Evolutionary conservation across 2,888 invertebrate genomes (phyloP).

Genomic region (Poecilus cupreus): DNA sequence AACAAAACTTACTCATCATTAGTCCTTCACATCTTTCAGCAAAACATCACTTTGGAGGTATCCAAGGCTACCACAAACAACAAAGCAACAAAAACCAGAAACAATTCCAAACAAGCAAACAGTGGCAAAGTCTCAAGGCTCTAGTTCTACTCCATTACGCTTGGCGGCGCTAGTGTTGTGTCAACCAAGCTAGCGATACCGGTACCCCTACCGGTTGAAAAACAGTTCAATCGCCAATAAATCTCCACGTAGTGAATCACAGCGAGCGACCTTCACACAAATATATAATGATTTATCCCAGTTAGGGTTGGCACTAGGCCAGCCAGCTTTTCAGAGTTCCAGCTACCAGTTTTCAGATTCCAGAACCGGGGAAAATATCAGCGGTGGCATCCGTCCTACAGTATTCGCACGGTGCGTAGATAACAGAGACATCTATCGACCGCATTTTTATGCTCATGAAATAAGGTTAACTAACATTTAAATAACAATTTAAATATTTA

Average conservation of each 20-base stretch:
- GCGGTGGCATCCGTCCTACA: not conserved
- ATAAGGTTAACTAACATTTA: too few species aligned
- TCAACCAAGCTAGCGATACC: not conserved
- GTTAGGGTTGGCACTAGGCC: not conserved
- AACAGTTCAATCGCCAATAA: slow-evolving; percentile 19
- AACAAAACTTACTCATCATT: not conserved
- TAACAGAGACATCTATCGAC: not conserved
- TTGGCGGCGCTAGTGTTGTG: not conserved
- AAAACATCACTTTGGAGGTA: not conserved
- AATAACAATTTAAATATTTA: too few species aligned
- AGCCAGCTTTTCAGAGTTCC: not conserved
- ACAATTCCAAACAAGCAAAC: not conserved
- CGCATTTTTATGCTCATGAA: too few species aligned
- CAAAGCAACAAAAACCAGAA: slow-evolving; percentile 9
- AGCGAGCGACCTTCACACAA: slow-evolving; percentile 34
- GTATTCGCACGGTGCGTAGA: too few species aligned
- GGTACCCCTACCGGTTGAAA: not conserved
- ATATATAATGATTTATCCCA: slow-evolving; percentile 37
- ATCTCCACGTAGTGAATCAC: slow-evolving; percentile 1
- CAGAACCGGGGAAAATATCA: not conserved
- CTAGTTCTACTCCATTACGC: not conserved
- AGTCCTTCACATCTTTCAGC: not conserved
- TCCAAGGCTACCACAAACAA: slow-evolving; percentile 1
- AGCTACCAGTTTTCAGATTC: too few species aligned
- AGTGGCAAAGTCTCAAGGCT: not conserved